Percentiles rank a stretch among this genome's conserved stretches.
Conservation (phyloP, 1,140 invertebrate genomes). For the Caenorhabditis briggsae region DNA sequence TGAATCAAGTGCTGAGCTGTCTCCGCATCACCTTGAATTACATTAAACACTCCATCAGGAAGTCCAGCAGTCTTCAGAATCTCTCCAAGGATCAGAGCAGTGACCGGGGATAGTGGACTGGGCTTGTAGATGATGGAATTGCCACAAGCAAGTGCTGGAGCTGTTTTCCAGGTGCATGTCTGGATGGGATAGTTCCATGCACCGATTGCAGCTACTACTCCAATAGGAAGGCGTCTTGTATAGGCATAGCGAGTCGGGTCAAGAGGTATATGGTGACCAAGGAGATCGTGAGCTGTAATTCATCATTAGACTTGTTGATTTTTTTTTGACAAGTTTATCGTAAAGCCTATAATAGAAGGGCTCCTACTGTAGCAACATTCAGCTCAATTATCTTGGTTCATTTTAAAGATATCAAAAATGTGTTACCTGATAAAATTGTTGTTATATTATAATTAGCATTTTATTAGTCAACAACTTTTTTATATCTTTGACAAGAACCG, state of each 20-base stretch:
- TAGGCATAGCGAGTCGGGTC: slow-evolving; percentile 71
- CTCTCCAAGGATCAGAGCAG: slow-evolving; percentile 80
- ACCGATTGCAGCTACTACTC: slow-evolving; percentile 77
- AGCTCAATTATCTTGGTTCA: no score
- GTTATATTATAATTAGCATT: no score
- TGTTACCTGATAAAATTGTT: no score
- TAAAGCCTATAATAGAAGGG: no score
- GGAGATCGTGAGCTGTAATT: slow-evolving; percentile 15
- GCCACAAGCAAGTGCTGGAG: slow-evolving; percentile 81
- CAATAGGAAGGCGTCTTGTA: slow-evolving; percentile 69
- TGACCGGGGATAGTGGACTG: slow-evolving; percentile 80
- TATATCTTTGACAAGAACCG: no score
- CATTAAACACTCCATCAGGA: slow-evolving; percentile 81
- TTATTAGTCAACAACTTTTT: no score
- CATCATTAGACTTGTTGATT: no score
- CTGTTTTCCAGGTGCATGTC: slow-evolving; percentile 80
- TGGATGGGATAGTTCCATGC: slow-evolving; percentile 83
- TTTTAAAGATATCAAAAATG: no score
- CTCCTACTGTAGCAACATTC: no score
- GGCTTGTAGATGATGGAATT: slow-evolving; percentile 82
- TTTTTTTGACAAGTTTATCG: no score
- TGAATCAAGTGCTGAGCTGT: slow-evolving; percentile 79
- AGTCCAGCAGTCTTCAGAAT: slow-evolving; percentile 80
- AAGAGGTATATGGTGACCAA: slow-evolving; percentile 57
- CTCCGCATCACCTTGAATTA: slow-evolving; percentile 78